These are phyloP conservation scores for Chaenocephalus aceratus DNA, from an alignment of 2,113 vertebrate genomes.

Conservation along the genomic window DNA sequence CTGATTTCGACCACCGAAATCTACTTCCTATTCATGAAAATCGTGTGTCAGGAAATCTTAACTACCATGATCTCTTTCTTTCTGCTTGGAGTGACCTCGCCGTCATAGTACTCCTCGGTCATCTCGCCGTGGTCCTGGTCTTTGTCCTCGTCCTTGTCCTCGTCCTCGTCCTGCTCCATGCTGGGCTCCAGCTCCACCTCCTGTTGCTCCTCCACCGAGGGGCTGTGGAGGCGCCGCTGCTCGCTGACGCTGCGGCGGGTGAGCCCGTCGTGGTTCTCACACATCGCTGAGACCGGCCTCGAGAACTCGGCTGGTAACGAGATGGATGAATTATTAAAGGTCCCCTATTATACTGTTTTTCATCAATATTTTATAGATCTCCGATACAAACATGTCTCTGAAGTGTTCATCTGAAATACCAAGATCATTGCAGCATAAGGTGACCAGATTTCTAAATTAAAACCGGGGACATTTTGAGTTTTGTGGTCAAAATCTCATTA, in stretches of 20 bases:
- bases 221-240: constrained; percentile 67
- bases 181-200: constrained; percentile 80
- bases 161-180: constrained; percentile 79
- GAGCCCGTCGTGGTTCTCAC: constrained; percentile 89
- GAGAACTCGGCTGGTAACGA: constrained; percentile 88
- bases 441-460: no score
- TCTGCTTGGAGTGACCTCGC: constrained; percentile 89
- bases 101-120: constrained; percentile 19
- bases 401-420: no score
- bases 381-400: no score
- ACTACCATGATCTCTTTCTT: constrained; percentile 96
- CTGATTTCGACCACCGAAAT: neutral
- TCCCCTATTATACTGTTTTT: no score
- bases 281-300: constrained; percentile 89
- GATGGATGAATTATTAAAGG: no score
- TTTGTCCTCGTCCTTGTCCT: constrained; percentile 80
- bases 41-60: neutral
- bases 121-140: constrained; percentile 82
- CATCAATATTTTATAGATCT: no score
- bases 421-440: no score
- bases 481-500: no score
- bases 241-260: constrained; percentile 79
- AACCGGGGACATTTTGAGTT: no score
- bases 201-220: constrained; percentile 80
- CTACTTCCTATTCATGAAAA: neutral